Percentiles rank a stretch among this genome's conserved stretches.
Evolutionary conservation across 53 echinoderm and acorn worm genomes (phyloP).

Genomic region (Crossaster papposus): DNA sequence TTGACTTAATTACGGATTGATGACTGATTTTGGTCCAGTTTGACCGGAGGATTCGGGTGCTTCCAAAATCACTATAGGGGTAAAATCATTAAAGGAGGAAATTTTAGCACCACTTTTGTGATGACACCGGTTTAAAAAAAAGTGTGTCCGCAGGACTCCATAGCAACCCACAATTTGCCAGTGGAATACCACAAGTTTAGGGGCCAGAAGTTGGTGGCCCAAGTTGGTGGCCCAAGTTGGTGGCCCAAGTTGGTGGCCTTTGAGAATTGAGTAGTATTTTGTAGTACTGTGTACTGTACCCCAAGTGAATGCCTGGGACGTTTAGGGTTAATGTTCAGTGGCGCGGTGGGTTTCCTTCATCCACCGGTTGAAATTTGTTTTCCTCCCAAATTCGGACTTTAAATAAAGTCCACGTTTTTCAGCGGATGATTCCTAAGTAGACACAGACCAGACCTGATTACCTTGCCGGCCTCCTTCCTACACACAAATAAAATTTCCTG

Average conservation of each 20-base stretch:
- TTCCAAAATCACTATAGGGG: too few species aligned
- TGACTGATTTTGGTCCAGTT: too few species aligned
- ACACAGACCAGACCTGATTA: not conserved
- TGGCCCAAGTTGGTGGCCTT: too few species aligned
- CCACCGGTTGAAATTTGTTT: not conserved
- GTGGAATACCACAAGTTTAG: not conserved
- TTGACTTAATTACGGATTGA: too few species aligned
- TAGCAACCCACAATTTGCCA: not conserved
- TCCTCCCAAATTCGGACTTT: not conserved
- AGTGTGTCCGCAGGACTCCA: not conserved
- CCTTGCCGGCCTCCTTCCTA: not conserved
- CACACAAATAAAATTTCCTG: not conserved
- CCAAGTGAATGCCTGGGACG: too few species aligned
- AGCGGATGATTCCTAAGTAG: not conserved
- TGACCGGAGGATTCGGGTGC: too few species aligned
- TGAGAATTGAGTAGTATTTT: too few species aligned
- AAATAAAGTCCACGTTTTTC: not conserved
- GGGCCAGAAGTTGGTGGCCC: too few species aligned
- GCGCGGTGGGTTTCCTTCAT: not conserved
- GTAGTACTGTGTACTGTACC: too few species aligned
- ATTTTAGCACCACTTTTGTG: too few species aligned
- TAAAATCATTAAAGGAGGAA: too few species aligned
- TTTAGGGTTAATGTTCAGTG: not conserved
- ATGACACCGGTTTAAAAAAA: not conserved
- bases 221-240: too few species aligned